Evolutionary conservation across 2,113 vertebrate genomes (phyloP), one percentile per base, ranked within the genome.

Genomic region (Rhinoderma darwinii): DNA sequence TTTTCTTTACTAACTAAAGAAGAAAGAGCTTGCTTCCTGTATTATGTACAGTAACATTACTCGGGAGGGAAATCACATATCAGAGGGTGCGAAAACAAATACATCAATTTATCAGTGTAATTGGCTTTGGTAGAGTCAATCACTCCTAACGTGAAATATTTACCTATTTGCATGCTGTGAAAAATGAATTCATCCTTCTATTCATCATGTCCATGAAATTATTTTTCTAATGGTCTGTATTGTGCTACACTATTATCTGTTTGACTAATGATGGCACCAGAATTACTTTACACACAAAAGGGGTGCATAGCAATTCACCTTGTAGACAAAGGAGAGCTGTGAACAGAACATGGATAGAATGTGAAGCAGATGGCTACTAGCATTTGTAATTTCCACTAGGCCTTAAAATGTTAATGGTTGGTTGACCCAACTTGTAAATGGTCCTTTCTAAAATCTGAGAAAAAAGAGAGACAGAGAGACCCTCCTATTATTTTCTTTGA

Each of bases 71-170:
- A 85, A 54, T 85, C 73, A 77, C 84, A 63, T 59, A 76, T 10
- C 32, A 41, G 18, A 85, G 84, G n/a, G 54, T 66, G 66, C 39
- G 78, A 85, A 84, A 61, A 77, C 41, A 85, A 85, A 77, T 77
- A 85, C 43, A 77, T 77, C 73, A 76, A 77, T 77, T 66, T 85
- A 77, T 85, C 84, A 66, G 56, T 78, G 84, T 85, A 85, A 76
- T 85, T 85, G 84, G 74, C 73, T 85, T 63, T 41, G 51, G 39
- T 66, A 47, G 41, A 44, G 74, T 85, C 84, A 85, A 85, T 85
- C 84, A 77, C 70, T 85, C 84, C 63, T 85, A 85, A 85, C 77
- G 84, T 85, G 84, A 85, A 76, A 85, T 78, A 84, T 66, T 74
- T 84, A 84, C 82, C 35, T 74, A 84, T 73, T 85, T 85, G 54